A percentile compares a stretch with the other conserved stretches of the same genome.
Conservation (phyloP, 2,113 vertebrate species). For the Potamarius usumacintae region DNA sequence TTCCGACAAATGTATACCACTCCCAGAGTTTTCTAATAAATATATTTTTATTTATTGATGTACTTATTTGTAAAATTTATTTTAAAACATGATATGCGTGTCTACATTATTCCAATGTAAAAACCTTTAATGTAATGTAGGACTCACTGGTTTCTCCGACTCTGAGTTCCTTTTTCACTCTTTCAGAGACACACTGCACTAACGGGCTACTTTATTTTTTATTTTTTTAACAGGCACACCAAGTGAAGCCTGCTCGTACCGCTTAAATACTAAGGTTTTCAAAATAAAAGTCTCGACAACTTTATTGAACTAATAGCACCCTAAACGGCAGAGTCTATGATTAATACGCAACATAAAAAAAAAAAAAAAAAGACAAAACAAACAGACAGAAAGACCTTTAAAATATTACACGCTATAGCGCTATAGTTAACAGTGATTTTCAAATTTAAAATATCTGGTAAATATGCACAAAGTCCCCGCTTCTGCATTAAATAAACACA, state of each 20-base stretch:
- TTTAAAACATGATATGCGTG: neutral
- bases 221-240: neutral
- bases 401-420: neutral
- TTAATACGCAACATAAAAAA: neutral
- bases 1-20: neutral
- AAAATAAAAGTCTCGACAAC: constrained; percentile 27
- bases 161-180: neutral
- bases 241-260: neutral
- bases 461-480: neutral
- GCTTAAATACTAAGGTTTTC: neutral
- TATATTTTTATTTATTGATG: neutral
- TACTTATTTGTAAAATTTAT: neutral
- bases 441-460: neutral
- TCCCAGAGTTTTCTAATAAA: neutral
- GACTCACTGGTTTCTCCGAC: neutral
- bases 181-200: neutral
- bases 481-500: no score
- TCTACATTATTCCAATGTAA: neutral
- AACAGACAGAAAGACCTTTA: no score
- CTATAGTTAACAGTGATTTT: neutral
- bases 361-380: no score
- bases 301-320: neutral
- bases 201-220: neutral
- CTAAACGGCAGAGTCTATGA: neutral
- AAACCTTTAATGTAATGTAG: neutral